A percentile compares a stretch with the other conserved stretches of the same genome.
phyloP scores from a whole-genome alignment of 2,797 vertebrate genomes.

The Poecile montanus region DNA sequence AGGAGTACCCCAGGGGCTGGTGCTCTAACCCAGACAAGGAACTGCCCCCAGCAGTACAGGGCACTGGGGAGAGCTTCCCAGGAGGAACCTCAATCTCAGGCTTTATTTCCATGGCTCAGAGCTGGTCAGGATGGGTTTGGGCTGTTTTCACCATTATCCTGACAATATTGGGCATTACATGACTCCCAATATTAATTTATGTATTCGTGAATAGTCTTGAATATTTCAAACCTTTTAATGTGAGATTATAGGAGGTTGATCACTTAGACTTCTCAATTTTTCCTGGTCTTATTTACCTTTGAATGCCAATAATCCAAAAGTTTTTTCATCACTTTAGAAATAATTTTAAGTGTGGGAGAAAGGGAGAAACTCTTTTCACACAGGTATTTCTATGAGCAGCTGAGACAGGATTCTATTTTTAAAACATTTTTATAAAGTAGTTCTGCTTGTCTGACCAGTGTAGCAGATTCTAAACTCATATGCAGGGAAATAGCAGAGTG shows the following conservation, averaged over 20 bases:
- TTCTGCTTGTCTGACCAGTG: not conserved
- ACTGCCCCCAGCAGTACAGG: rapidly evolving
- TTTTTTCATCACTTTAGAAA: not conserved
- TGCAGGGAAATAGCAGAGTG: not conserved
- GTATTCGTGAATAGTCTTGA: not conserved
- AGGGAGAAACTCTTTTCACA: not conserved
- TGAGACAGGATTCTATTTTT: not conserved
- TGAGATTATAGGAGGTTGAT: not conserved
- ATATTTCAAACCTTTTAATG: not conserved
- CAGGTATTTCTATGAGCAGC: not conserved
- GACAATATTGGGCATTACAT: not conserved
- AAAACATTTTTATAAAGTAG: not conserved
- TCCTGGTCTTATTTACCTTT: not conserved
- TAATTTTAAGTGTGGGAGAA: not conserved
- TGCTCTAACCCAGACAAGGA: not conserved
- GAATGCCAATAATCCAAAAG: not conserved
- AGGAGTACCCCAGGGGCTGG: not conserved
- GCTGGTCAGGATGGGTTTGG: not conserved
- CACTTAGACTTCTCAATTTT: not conserved
- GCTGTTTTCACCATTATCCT: not conserved
- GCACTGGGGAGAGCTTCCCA: not conserved
- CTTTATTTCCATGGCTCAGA: not conserved
- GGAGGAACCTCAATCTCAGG: not conserved
- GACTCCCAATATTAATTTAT: not conserved
- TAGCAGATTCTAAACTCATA: not conserved